Evolutionary conservation across 1,140 invertebrate species (phyloP).

Genomic region (Neuroterus valhalla): DNA sequence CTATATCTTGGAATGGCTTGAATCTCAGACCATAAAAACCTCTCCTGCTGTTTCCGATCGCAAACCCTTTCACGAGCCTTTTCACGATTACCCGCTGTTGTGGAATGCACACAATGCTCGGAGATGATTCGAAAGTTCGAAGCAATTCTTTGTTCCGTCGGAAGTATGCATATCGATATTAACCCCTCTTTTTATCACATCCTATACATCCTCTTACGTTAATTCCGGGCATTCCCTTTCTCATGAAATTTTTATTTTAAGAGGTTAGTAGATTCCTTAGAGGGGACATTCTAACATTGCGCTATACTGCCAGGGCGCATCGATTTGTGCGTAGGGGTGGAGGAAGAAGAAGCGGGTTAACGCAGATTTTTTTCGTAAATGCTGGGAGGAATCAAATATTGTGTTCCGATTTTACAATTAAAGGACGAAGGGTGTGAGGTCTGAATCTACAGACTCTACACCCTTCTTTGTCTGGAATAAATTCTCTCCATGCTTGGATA

Average conservation of each 20-base stretch:
- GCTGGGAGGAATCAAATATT: too few species aligned
- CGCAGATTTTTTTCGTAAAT: too few species aligned
- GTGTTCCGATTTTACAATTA: too few species aligned
- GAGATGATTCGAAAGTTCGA: conserved; percentile 39
- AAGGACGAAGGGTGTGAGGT: too few species aligned
- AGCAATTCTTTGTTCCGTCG: conserved; percentile 48
- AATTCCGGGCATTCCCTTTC: neutral
- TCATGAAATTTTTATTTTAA: neutral
- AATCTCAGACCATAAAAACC: conserved; percentile 58
- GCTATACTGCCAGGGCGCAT: too few species aligned
- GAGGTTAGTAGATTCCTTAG: neutral
- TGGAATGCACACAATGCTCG: conserved; percentile 51
- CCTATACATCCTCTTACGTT: neutral
- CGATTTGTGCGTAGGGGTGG: too few species aligned
- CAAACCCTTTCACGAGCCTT: conserved; percentile 44
- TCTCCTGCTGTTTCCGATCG: conserved; percentile 48
- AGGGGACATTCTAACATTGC: too few species aligned
- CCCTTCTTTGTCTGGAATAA: too few species aligned
- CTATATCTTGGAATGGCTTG: conserved; percentile 54
- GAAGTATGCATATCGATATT: conserved; percentile 34
- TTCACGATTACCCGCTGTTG: conserved; percentile 57
- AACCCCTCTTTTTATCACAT: neutral
- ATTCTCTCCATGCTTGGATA: too few species aligned
- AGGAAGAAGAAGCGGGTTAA: too few species aligned
- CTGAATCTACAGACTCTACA: too few species aligned